A percentile compares a stretch with the other conserved stretches of the same genome.
Evolutionary conservation across 2,113 vertebrate genomes (phyloP).

Genomic region (Thamnaconus septentrionalis): DNA sequence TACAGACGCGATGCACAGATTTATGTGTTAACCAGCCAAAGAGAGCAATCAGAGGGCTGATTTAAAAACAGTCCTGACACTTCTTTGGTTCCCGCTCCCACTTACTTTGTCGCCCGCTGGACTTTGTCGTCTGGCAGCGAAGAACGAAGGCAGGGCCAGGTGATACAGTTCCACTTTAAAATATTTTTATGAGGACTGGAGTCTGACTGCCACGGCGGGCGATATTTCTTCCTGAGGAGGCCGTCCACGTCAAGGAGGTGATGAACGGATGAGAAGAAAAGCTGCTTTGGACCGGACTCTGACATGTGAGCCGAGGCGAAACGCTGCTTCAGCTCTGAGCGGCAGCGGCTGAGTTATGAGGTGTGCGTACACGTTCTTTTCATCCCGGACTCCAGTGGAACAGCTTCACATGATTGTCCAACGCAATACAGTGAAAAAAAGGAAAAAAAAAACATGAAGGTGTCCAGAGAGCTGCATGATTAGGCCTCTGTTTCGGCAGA

Average conservation of each 20-base stretch:
- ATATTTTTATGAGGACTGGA: slow-evolving; percentile 67
- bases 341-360: too few relatives aligned
- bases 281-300: slow-evolving; percentile 36
- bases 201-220: slow-evolving; percentile 54
- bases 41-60: slow-evolving; percentile 1
- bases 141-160: slow-evolving; percentile 32
- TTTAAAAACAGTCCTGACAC: slow-evolving; percentile 12
- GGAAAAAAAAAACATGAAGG: too few relatives aligned
- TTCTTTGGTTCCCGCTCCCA: neutral
- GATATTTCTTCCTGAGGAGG: slow-evolving; percentile 59
- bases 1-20: slow-evolving; percentile 28
- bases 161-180: slow-evolving; percentile 62
- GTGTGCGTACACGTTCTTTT: too few relatives aligned
- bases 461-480: too few relatives aligned
- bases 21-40: slow-evolving; percentile 45
- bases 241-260: slow-evolving; percentile 43
- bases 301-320: slow-evolving; percentile 33
- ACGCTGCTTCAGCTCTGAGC: too few relatives aligned
- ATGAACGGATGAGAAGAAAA: slow-evolving; percentile 59
- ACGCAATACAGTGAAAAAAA: too few relatives aligned
- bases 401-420: too few relatives aligned
- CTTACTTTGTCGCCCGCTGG: slow-evolving; percentile 17
- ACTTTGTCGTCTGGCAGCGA: slow-evolving; percentile 34
- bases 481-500: too few relatives aligned
- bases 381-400: too few relatives aligned